Percentiles rank a stretch among this genome's conserved stretches.
phyloP scores from a whole-genome alignment of 1,140 invertebrate species.

The Pissodes strobi region DNA sequence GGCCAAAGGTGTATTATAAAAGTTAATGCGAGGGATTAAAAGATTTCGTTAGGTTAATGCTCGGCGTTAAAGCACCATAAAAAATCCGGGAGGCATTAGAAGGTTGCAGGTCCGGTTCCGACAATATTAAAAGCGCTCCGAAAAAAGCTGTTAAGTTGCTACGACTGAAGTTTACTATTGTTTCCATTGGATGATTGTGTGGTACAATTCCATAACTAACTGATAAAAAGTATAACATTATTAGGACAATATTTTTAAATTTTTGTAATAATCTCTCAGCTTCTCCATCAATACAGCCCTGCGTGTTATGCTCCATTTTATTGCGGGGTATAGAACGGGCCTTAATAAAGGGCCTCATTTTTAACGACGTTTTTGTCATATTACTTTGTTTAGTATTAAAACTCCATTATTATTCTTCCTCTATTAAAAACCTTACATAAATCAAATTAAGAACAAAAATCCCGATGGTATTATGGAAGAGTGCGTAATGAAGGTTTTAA shows the following conservation, averaged over 20 bases:
- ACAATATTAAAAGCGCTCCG: no score
- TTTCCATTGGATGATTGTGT: no score
- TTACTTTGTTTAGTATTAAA: constrained; percentile 18
- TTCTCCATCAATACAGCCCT: no score
- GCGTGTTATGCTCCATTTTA: no score
- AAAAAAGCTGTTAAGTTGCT: no score
- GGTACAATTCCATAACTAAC: no score
- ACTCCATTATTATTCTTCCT: constrained; percentile 8
- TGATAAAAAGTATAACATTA: no score
- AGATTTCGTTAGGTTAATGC: constrained; percentile 8
- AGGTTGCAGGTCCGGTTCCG: no score
- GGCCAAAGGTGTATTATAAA: constrained; percentile 15
- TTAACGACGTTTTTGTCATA: constrained; percentile 7
- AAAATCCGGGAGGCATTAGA: neutral
- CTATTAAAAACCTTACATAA: constrained; percentile 7
- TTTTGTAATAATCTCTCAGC: no score
- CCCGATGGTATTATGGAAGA: neutral
- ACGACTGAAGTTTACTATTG: no score
- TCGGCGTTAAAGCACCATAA: constrained; percentile 1
- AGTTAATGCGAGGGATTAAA: constrained; percentile 16
- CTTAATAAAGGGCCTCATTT: neutral
- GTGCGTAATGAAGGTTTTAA: constrained; percentile 9
- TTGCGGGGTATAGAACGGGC: no score
- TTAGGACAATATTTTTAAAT: no score
- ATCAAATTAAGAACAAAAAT: constrained; percentile 14